Percentiles rank a stretch among this genome's conserved stretches.
Evolutionary conservation across 1,140 invertebrate species (phyloP).

Genomic region (Zophobas morio): DNA sequence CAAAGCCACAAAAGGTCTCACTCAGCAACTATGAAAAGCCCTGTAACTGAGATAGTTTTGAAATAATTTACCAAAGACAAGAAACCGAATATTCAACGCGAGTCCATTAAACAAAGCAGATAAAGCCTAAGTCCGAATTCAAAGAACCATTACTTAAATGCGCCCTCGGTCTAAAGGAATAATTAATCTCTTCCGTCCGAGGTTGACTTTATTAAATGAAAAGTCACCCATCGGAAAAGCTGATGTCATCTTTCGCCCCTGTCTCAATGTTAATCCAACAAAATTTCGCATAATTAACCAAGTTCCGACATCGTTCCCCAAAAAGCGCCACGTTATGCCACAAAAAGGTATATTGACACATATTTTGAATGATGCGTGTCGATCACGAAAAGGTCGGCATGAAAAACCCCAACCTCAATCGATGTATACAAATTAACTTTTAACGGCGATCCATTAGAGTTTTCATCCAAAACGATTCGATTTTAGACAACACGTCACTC

Average conservation of each 20-base stretch:
- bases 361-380: conserved; percentile 8
- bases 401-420: conserved; percentile 4
- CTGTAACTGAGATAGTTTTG: conserved; percentile 10
- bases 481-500: conserved; percentile 16
- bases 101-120: neutral
- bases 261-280: neutral
- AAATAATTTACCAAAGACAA: conserved; percentile 17
- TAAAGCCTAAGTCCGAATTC: conserved; percentile 12
- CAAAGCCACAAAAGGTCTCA: too few relatives aligned
- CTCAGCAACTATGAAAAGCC: too few relatives aligned
- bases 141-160: conserved; percentile 29
- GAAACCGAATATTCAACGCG: neutral
- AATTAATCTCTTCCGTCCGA: conserved; percentile 11
- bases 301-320: neutral
- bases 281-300: neutral
- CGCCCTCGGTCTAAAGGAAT: neutral
- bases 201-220: neutral
- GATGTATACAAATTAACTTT: conserved; percentile 28
- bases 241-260: neutral
- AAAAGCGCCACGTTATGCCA: neutral
- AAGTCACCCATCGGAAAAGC: neutral
- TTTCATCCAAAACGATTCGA: conserved; percentile 22
- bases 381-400: neutral
- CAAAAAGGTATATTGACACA: conserved; percentile 1
- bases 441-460: conserved; percentile 14